Conservation (phyloP, 2,888 invertebrate genomes). For the Synanthedon vespiformis region DNA sequence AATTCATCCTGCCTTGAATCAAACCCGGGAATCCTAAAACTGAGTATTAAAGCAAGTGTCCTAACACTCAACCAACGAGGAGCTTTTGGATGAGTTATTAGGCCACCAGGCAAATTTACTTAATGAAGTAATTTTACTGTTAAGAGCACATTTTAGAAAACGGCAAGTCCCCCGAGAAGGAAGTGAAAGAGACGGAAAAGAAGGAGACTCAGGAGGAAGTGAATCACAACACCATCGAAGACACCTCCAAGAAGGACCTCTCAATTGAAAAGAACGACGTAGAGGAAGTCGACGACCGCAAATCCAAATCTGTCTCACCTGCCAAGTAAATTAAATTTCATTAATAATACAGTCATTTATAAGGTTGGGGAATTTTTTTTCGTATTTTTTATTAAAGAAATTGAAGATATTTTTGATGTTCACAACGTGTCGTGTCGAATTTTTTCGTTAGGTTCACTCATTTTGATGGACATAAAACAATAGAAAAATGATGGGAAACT, state of each 20-base stretch:
- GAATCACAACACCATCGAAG: constrained; percentile 28
- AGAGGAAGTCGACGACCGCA: constrained; percentile 40
- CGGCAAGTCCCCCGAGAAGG: constrained; percentile 56
- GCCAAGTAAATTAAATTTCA: constrained; percentile 28
- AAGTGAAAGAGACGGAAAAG: constrained; percentile 25
- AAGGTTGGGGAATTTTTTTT: too few relatives aligned
- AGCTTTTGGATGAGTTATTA: background rate
- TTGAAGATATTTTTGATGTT: too few relatives aligned
- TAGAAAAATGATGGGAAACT: too few relatives aligned
- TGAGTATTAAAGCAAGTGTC: too few relatives aligned
- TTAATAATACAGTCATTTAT: too few relatives aligned
- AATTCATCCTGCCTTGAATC: too few relatives aligned
- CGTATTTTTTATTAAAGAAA: too few relatives aligned
- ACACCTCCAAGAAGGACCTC: constrained; percentile 43
- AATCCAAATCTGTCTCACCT: constrained; percentile 56
- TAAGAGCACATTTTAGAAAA: constrained; percentile 32
- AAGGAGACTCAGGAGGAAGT: constrained; percentile 47
- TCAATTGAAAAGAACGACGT: constrained; percentile 26
- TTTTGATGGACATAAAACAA: too few relatives aligned
- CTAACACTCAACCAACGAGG: background rate
- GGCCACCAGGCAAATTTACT: background rate
- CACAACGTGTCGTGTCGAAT: too few relatives aligned
- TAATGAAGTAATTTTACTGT: background rate
- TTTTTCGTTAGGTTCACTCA: too few relatives aligned
- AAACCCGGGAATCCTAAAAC: too few relatives aligned